Conservation (phyloP, 2,113 vertebrate genomes). For the Bufo gargarizans region DNA sequence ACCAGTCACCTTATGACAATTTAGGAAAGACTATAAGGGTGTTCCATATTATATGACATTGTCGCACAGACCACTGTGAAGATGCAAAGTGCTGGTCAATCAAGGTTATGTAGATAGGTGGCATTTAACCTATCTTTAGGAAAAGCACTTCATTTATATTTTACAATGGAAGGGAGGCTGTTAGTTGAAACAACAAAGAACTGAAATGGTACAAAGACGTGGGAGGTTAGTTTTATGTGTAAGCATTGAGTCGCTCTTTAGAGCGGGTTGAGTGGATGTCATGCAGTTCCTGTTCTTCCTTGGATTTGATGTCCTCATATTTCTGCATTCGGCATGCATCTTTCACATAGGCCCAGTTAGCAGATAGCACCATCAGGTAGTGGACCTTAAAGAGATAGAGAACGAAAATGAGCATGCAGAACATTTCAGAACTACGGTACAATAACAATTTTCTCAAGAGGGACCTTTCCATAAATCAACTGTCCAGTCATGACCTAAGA, state of each 20-base stretch:
- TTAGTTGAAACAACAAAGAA: slow-evolving; percentile 77
- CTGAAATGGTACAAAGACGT: slow-evolving; percentile 64
- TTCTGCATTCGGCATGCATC: slow-evolving; percentile 98
- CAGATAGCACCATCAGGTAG: slow-evolving; percentile 98
- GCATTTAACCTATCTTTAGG: slow-evolving; percentile 74
- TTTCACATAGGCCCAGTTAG: slow-evolving; percentile 99
- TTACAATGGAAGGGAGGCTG: slow-evolving; percentile 74
- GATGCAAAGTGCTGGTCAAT: slow-evolving; percentile 75
- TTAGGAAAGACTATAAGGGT: slow-evolving; percentile 71
- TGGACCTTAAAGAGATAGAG: slow-evolving; percentile 82
- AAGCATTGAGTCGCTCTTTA: slow-evolving; percentile 98
- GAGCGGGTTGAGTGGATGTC: slow-evolving; percentile 99
- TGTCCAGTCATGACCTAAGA: too few relatives aligned
- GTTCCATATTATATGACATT: slow-evolving; percentile 73
- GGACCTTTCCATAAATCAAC: not conserved
- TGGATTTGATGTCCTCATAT: slow-evolving; percentile 98
- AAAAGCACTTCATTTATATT: slow-evolving; percentile 77
- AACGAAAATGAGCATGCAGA: not conserved
- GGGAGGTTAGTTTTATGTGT: slow-evolving; percentile 84
- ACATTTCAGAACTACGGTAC: not conserved
- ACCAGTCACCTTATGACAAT: slow-evolving; percentile 69
- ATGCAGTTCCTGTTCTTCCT: slow-evolving; percentile 98
- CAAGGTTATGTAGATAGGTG: slow-evolving; percentile 68
- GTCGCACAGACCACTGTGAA: slow-evolving; percentile 69
- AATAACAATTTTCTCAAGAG: not conserved